Evolutionary conservation across 2,113 vertebrate species (phyloP).

Genomic region (Carassius carassius): DNA sequence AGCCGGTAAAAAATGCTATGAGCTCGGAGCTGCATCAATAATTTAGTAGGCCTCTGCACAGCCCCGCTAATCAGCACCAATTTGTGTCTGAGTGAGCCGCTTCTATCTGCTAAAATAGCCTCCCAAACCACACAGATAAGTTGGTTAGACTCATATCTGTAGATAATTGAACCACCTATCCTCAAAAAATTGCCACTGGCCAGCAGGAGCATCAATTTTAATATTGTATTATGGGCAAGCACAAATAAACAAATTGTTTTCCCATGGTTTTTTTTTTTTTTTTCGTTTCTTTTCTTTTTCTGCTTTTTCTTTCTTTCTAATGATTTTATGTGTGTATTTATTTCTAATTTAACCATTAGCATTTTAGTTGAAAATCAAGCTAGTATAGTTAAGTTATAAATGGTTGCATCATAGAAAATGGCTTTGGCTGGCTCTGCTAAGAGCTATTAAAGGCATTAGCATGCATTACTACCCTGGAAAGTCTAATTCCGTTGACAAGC

Average conservation of each 20-base stretch:
- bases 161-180: constrained; percentile 46
- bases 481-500: constrained; percentile 33
- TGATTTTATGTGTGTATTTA: constrained; percentile 35
- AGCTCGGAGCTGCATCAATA: constrained; percentile 59
- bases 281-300: constrained; percentile 38
- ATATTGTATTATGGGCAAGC: constrained; percentile 30
- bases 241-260: constrained; percentile 42
- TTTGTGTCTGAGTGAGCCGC: constrained; percentile 59
- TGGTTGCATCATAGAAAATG: constrained; percentile 15
- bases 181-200: constrained; percentile 47
- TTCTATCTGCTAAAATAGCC: constrained; percentile 52
- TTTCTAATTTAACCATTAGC: constrained; percentile 15
- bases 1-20: constrained; percentile 55
- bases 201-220: constrained; percentile 33
- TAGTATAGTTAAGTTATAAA: background rate
- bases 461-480: constrained; percentile 27
- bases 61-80: constrained; percentile 64
- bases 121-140: constrained; percentile 53
- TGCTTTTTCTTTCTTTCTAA: constrained; percentile 26
- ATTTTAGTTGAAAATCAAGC: no score
- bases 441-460: constrained; percentile 38
- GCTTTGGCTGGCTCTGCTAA: constrained; percentile 8
- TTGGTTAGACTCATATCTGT: constrained; percentile 23
- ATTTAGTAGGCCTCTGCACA: constrained; percentile 26
- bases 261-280: background rate